Evolutionary conservation across 92 coral and sea anemone genomes (phyloP).

Genomic region (Zoanthus sociatus): DNA sequence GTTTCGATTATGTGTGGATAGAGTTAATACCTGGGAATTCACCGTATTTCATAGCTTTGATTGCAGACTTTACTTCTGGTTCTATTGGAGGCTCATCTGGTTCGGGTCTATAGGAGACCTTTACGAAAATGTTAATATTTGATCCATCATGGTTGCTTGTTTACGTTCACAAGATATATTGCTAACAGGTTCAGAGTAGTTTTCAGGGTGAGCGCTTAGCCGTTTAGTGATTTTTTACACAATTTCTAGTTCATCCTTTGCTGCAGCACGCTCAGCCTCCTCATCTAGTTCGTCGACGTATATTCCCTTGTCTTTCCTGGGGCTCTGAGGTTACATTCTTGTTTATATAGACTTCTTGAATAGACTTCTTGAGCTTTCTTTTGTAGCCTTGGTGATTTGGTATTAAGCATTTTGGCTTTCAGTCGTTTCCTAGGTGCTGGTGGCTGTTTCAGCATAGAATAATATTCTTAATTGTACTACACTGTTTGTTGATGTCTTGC

Average conservation of each 20-base stretch:
- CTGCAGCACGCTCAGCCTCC: conserved; percentile 15
- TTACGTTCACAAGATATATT: neutral
- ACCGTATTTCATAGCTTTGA: conserved; percentile 28
- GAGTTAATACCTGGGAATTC: conserved; percentile 31
- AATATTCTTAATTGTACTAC: neutral
- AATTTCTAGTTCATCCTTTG: conserved; percentile 22
- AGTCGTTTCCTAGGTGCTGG: neutral
- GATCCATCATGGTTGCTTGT: conserved; percentile 25
- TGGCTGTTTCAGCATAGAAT: neutral
- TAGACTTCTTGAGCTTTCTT: conserved; percentile 8
- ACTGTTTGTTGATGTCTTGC: neutral
- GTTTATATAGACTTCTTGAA: neutral
- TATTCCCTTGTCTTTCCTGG: neutral
- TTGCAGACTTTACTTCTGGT: conserved; percentile 26
- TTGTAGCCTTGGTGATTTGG: neutral
- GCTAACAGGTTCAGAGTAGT: neutral
- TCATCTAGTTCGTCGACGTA: neutral
- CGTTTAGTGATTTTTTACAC: neutral
- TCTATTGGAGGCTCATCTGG: conserved; percentile 27
- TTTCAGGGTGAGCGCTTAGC: neutral
- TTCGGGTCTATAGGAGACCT: neutral
- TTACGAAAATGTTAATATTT: neutral
- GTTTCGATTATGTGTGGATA: conserved; percentile 4
- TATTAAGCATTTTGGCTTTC: neutral
- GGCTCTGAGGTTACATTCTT: neutral